phyloP scores from a whole-genome alignment of 2,113 vertebrate genomes.

The Climacteris rufus region DNA sequence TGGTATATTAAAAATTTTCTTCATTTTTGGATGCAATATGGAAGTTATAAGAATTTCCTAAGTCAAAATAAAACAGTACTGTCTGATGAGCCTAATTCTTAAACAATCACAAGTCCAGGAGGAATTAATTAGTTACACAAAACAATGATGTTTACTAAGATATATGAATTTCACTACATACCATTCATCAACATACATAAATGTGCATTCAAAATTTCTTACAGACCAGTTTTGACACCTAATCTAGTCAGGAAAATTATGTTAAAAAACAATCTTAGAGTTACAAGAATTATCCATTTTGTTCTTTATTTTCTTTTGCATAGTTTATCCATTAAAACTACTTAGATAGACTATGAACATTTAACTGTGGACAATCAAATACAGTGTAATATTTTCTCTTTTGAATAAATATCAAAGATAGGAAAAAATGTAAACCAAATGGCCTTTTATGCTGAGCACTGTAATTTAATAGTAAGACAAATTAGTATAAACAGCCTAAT shows the following conservation, averaged over 20 bases:
- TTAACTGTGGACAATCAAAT: neutral
- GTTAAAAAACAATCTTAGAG: neutral
- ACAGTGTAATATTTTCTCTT: neutral
- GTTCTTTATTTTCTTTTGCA: neutral
- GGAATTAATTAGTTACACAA: neutral
- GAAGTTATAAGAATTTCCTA: neutral
- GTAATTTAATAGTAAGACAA: constrained; percentile 42
- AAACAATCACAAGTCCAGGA: neutral
- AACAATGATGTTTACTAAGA: neutral
- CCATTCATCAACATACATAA: neutral
- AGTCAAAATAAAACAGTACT: neutral
- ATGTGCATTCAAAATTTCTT: neutral
- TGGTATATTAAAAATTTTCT: neutral
- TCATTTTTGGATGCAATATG: neutral
- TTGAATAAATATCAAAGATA: neutral
- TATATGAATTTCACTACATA: neutral
- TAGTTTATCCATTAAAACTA: neutral
- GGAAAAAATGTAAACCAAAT: neutral
- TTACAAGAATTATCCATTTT: neutral
- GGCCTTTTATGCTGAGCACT: constrained; percentile 9
- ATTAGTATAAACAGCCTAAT: constrained; percentile 48
- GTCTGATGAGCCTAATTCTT: neutral
- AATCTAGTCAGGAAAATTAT: neutral
- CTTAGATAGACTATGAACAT: neutral
- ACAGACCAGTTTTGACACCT: neutral